Evolutionary conservation across 1,140 invertebrate genomes (phyloP), one percentile per base, ranked within the genome.

Genomic region (Leptoteleia sp.): DNA sequence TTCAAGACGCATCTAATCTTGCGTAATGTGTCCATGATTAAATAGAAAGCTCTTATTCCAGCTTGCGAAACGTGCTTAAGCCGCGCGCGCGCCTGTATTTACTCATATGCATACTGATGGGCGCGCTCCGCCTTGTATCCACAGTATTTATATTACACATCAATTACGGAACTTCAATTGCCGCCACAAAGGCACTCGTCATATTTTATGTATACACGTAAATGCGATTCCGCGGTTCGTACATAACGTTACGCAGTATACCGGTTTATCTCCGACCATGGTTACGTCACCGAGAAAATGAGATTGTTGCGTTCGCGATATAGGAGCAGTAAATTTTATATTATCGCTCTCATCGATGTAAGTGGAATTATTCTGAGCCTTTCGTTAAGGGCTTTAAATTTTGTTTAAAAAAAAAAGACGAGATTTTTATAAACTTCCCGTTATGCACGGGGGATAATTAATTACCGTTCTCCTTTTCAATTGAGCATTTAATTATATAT

Each of bases 21-120:
- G 77, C 85, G 81, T 86, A 86, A 86, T 85, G 80, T 81, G 79
- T 80, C 67, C 55, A 75, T 85, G 84, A 87, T 87, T 86, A 83
- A 83, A 84, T 80, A 80, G 70, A 67, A 76, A 67, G 82, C 27
- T 65, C 57, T 70, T 70, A 70, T 70, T 70, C 35, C 12, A 16
- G 50, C 42, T 70, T 61, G 57, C 42, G 29, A 64, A 70, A 55
- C 45, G 59, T 65, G 48, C 71, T 65, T 64, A 33, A 76, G 35
- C 55, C 31, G 27, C 25, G 54, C 22, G 27, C 16, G n/a, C n/a
- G n/a, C 5, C 12, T 4, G 37, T 61, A 57, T 64, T 76, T 42
- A 62, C 57, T 70, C 59, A 64, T 64, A 52, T 57, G 57, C 57
- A 57, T 70, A 70, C 64, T 50, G 33, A 57, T 76, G 16, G n/a